Evolutionary conservation across 2,113 vertebrate genomes (phyloP).

Genomic region (Misgurnus anguillicaudatus): DNA sequence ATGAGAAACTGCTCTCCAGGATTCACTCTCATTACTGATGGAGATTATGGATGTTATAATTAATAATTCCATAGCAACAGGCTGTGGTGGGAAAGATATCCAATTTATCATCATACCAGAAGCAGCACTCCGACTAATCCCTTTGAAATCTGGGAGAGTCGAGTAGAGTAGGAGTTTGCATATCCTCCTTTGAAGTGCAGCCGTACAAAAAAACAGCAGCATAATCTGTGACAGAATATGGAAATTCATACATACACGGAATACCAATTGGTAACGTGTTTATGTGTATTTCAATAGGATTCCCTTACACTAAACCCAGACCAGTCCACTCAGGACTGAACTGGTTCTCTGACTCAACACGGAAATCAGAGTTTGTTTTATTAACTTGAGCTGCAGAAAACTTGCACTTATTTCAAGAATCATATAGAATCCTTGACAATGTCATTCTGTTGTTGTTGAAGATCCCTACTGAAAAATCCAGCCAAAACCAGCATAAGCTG

Average conservation of each 20-base stretch:
- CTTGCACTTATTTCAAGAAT: not conserved
- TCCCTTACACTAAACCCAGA: not conserved
- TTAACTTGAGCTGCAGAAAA: not conserved
- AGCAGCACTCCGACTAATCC: slow-evolving; percentile 4
- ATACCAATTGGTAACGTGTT: not conserved
- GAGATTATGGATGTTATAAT: not conserved
- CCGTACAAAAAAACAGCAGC: slow-evolving; percentile 37
- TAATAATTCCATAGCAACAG: slow-evolving; percentile 20
- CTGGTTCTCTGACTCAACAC: slow-evolving; percentile 15
- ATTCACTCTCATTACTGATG: not conserved
- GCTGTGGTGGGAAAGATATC: not conserved
- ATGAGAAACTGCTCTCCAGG: not conserved
- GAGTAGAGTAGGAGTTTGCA: not conserved
- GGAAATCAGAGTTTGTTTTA: not conserved
- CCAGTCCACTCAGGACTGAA: slow-evolving; percentile 1
- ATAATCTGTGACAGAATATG: not conserved
- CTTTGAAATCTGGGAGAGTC: not conserved
- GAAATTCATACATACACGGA: not conserved
- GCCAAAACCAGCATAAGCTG: too few species aligned
- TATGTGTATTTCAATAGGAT: slow-evolving; percentile 6
- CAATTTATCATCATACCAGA: slow-evolving; percentile 9
- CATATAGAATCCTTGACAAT: not conserved
- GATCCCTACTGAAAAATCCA: too few species aligned
- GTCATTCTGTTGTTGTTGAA: not conserved
- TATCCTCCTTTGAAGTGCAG: slow-evolving; percentile 24